Conservation (phyloP, 2,113 vertebrate genomes). For the Choloepus hoffmanni region DNA sequence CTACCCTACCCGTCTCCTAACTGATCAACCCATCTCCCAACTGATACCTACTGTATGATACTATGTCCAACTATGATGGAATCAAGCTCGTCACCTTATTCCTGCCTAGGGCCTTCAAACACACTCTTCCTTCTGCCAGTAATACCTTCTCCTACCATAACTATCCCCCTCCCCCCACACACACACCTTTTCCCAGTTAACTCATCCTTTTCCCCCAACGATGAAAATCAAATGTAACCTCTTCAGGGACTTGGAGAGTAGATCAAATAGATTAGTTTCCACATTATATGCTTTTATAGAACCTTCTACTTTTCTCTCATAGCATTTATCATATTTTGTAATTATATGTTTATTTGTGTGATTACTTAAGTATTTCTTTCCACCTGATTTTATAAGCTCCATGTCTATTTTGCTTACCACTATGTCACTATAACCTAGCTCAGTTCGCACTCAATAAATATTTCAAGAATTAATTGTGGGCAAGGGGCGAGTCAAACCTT, state of each 20-base stretch:
- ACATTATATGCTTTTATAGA: conserved; percentile 13
- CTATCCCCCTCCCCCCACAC: neutral
- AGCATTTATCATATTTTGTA: conserved; percentile 18
- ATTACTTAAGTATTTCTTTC: conserved; percentile 20
- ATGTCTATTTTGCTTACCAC: neutral
- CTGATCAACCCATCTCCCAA: neutral
- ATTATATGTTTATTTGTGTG: conserved; percentile 9
- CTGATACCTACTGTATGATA: neutral
- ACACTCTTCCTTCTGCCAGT: neutral
- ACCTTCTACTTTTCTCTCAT: conserved; percentile 9
- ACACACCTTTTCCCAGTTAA: neutral
- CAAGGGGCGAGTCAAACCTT: conserved; percentile 16
- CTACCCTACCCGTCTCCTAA: neutral
- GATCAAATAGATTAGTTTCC: neutral
- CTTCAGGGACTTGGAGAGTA: conserved; percentile 3
- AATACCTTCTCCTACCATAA: neutral
- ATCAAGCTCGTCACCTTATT: neutral
- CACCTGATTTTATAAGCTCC: conserved; percentile 24
- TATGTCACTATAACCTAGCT: neutral
- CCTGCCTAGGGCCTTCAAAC: neutral
- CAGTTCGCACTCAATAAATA: neutral
- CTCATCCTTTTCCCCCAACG: neutral
- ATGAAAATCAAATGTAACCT: conserved; percentile 27
- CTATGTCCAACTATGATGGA: neutral
- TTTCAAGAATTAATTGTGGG: conserved; percentile 37